These are phyloP conservation scores for Tolmerus cingulatus DNA, from an alignment of 2,888 invertebrate genomes.

Conservation along the genomic window DNA sequence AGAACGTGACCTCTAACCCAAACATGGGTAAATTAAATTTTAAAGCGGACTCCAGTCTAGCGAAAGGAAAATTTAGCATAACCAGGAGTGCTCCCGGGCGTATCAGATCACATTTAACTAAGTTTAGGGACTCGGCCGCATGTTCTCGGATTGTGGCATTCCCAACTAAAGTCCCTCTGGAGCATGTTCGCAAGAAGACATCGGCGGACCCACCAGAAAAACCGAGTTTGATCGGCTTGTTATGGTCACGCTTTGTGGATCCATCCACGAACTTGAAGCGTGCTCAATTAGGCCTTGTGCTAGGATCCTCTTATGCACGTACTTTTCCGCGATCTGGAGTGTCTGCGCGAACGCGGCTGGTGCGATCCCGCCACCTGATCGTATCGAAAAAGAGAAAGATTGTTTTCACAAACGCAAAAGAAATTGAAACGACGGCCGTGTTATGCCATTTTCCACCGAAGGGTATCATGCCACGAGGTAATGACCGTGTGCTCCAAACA, in stretches of 20 bases:
- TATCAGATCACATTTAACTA: conserved; percentile 29
- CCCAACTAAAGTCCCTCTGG: neutral
- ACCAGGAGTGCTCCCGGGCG: neutral
- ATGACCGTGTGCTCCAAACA: conserved; percentile 34
- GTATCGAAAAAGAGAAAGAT: conserved; percentile 22
- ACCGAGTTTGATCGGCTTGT: conserved; percentile 50
- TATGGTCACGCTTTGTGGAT: conserved; percentile 52
- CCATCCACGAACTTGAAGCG: conserved; percentile 53
- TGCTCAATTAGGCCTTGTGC: conserved; percentile 52
- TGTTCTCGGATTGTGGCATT: neutral
- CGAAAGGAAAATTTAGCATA: neutral
- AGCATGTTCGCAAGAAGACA: neutral
- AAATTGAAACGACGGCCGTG: conserved; percentile 34
- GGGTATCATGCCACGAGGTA: conserved; percentile 41
- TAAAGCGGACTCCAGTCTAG: neutral
- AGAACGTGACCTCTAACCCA: neutral
- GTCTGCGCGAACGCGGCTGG: neutral
- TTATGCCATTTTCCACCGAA: conserved; percentile 30
- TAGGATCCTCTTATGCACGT: conserved; percentile 21
- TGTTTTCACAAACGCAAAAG: conserved; percentile 30
- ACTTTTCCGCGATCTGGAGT: neutral
- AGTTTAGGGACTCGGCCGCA: neutral
- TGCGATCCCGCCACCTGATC: neutral
- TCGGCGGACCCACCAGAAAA: conserved; percentile 3
- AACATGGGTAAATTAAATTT: neutral